Base-by-base conservation (phyloP, 35 echinoderm and acorn worm species). In the Ophioderma brevispina region DNA sequence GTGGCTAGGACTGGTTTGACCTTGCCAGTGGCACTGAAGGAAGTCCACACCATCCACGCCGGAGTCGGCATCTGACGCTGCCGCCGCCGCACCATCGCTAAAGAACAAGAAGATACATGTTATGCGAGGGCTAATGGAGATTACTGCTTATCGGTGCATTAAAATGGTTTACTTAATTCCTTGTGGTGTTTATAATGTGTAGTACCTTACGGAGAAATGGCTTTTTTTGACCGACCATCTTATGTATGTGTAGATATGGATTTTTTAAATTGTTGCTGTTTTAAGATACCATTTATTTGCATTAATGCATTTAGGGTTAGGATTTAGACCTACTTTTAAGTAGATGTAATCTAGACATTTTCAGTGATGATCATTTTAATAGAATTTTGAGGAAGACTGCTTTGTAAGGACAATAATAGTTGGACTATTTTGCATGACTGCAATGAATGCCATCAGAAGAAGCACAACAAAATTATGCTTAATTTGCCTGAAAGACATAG, bases 21-120 rank as follows among this genome's bases (percentile, higher is more conserved):
- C 59, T 70, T 70, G 59, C 59, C 59, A 2, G 4, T 70, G 59
- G 59, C 59, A 70, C n/a, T 25, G 5, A 30, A 70, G 59, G 59
- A 70, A 70, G 59, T 70, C 59, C 59, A 25, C 15, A 70, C 59
- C 28, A 70, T 70, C 59, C 59, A 70, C 59, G 59, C 59, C 4
- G 59, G 59, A 70, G 59, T 70, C 59, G 15, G 15, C 28, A 70
- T 70, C 59, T 70, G 23, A 70, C 59, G 59, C 5, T 25, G 28
- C 28, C 15, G n/a, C 6, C 28, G 59, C 59, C 3, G 59, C 59
- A 70, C 59, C 17, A 70, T 30, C 4, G 15, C 59, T 4, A 25
- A 70, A 70, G 59, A 70, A 70, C 59, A 70, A 70, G 59, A 70
- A 70, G 59, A 70, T 70, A 70, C 59, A 70, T 70, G 59, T 70